These are phyloP conservation scores for Apocrypta bakeri DNA, from an alignment of 1,140 invertebrate species.

Conservation along the genomic window DNA sequence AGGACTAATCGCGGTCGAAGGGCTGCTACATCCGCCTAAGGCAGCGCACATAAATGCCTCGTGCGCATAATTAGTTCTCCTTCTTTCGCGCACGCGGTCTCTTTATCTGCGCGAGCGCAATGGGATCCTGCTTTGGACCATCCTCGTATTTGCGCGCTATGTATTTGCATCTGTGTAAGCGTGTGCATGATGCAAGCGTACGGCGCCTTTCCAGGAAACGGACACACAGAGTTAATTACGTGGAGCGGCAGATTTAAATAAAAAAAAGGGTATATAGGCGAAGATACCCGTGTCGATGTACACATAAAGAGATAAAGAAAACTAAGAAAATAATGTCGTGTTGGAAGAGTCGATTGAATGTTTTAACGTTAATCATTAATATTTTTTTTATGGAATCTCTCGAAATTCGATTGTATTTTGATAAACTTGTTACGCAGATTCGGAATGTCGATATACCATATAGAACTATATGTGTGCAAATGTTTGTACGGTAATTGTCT, in stretches of 20 bases:
- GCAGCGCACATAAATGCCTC: not conserved
- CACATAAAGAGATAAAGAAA: not conserved
- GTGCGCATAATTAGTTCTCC: constrained; percentile 16
- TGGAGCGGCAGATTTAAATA: constrained; percentile 13
- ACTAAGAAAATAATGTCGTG: no score
- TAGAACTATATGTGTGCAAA: no score
- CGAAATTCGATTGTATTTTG: constrained; percentile 1
- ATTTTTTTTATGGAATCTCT: not conserved
- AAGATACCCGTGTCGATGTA: not conserved
- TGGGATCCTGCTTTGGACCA: not conserved
- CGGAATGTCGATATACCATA: not conserved
- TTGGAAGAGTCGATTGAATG: not conserved
- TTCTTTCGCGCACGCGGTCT: not conserved
- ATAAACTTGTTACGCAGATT: not conserved
- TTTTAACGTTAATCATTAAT: constrained; percentile 2
- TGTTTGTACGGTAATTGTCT: no score
- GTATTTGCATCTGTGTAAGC: not conserved
- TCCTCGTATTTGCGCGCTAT: no score
- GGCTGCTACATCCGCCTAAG: not conserved
- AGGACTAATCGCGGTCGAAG: constrained; percentile 29
- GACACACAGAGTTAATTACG: constrained; percentile 17
- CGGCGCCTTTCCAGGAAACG: constrained; percentile 16
- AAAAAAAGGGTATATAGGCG: not conserved
- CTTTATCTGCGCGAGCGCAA: constrained; percentile 5
- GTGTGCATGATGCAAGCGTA: not conserved